phyloP scores from a whole-genome alignment of 2,113 vertebrate genomes.

The Gallinago jamesoni region DNA sequence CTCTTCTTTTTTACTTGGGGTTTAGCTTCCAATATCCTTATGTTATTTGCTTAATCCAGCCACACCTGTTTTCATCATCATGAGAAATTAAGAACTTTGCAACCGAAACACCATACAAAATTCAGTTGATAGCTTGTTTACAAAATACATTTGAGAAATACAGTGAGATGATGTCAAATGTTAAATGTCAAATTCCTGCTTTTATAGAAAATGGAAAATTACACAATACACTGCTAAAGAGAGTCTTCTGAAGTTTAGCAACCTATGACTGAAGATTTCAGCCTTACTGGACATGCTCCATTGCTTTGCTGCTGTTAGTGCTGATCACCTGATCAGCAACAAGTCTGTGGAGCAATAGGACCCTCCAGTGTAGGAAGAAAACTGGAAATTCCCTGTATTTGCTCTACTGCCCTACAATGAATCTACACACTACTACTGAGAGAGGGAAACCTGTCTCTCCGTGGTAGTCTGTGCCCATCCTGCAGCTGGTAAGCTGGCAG shows the following conservation, averaged over 20 bases:
- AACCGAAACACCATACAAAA: background rate
- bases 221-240: background rate
- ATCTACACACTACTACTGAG: background rate
- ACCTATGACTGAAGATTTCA: background rate
- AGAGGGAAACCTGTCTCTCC: background rate
- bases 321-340: background rate
- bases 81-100: background rate
- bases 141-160: background rate
- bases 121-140: background rate
- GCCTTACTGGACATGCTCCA: background rate
- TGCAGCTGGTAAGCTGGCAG: background rate
- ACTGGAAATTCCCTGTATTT: background rate
- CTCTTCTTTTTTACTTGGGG: background rate
- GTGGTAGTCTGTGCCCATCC: background rate
- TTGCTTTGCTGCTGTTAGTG: background rate
- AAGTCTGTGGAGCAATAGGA: background rate
- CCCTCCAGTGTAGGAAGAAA: background rate
- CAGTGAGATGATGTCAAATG: background rate
- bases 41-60: background rate
- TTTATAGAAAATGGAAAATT: background rate
- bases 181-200: background rate
- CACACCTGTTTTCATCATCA: background rate
- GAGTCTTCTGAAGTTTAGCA: background rate
- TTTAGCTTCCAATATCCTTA: background rate
- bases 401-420: background rate